Percentiles rank a stretch among this genome's conserved stretches.
These are phyloP conservation scores for Lepidostoma basale DNA, from an alignment of 1,140 invertebrate species.

Conservation along the genomic window DNA sequence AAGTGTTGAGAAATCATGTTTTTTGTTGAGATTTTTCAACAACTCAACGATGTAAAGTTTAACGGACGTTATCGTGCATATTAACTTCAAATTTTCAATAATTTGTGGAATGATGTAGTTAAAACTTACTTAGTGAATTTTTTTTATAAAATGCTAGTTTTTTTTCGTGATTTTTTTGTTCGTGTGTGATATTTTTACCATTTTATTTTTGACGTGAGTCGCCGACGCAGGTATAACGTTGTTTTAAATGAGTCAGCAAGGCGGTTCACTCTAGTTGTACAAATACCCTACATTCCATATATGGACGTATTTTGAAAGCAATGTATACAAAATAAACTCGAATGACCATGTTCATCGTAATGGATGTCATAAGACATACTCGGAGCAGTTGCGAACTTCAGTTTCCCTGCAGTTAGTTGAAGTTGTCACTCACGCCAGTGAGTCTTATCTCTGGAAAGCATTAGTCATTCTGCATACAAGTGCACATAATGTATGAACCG, in stretches of 20 bases:
- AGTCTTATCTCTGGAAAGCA: slow-evolving; percentile 13
- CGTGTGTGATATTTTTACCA: neutral
- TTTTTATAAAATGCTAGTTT: no score
- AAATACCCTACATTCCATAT: slow-evolving; percentile 60
- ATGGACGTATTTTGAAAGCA: slow-evolving; percentile 58
- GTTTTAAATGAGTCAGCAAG: slow-evolving; percentile 38
- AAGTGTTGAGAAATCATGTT: slow-evolving; percentile 61
- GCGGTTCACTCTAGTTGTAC: slow-evolving; percentile 19
- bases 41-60: slow-evolving; percentile 42
- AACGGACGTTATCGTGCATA: slow-evolving; percentile 40
- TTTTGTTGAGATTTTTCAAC: slow-evolving; percentile 51
- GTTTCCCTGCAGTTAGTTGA: neutral
- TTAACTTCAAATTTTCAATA: no score
- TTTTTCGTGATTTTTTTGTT: no score
- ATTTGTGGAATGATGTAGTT: no score
- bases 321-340: slow-evolving; percentile 42
- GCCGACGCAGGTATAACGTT: slow-evolving; percentile 42
- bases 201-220: slow-evolving; percentile 50
- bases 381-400: slow-evolving; percentile 40
- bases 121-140: no score
- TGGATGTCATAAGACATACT: slow-evolving; percentile 46
- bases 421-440: neutral
- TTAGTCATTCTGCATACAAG: neutral
- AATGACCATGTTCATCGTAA: slow-evolving; percentile 44
- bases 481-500: slow-evolving; percentile 57